Evolutionary conservation across 2,797 vertebrate species (phyloP), one percentile per base, ranked within the genome.

Genomic region (Psittacula echo): DNA sequence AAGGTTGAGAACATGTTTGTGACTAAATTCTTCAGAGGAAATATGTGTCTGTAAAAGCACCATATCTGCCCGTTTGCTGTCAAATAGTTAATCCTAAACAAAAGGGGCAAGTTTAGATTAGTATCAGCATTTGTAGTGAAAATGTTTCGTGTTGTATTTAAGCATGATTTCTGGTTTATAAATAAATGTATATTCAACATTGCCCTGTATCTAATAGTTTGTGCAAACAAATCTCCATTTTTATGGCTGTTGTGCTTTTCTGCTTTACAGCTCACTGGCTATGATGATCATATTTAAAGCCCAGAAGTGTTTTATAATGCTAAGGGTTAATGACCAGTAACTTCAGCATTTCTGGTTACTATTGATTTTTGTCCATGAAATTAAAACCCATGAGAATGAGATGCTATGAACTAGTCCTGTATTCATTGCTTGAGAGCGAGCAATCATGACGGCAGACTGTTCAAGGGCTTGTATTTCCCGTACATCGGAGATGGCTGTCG

Each of bases 301-400:
- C 76, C 79, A 62, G 34, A 41, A 51, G 72, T 42, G 39, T 42
- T 70, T 87, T 90, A 42, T 68, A 13, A 41, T 68, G 90, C 61
- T 44, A 75, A 54, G 73, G 79, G 85, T 81, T 90, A 94, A 72
- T 89, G 83, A 80, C 61, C 94, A 73, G 64, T 56, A 32, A 58
- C 85, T 70, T 82, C 51, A 67, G 10, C 20, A 14, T 65, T 87
- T 87, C 84, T 95, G 51, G 9, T 91, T 62, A 13, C 68, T 90
- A 71, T 86, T 93, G 93, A 56, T 91, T 96, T 85, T 87, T 85
- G 54, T 74, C 92, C 72, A 3, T 75, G 89, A 80, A 60, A 81
- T 89, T 58, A 85, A 87, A n/a, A 27, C 71, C 90, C 20, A 0
- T 24, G 77, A 48, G 90, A n/a, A n/a, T 11, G 88, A 30, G 81